Evolutionary conservation across 2,797 vertebrate genomes (phyloP).

Genomic region (Enteromius trimaculatus): DNA sequence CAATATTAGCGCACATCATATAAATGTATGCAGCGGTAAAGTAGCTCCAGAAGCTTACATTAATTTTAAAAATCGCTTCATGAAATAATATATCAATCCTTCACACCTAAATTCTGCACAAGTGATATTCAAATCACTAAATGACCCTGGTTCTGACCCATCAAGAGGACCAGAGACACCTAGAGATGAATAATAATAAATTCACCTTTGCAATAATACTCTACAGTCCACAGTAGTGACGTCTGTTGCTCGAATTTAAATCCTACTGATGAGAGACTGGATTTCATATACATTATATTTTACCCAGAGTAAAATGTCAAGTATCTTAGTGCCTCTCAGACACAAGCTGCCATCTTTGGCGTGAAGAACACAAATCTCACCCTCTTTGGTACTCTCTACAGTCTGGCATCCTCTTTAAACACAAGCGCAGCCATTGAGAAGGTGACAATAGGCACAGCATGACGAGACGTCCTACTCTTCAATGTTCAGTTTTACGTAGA

Average conservation of each 20-base stretch:
- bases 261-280: background rate
- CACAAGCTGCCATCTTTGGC: conserved; percentile 15
- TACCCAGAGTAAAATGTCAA: conserved; percentile 49
- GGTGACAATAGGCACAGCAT: conserved; percentile 33
- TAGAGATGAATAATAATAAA: conserved; percentile 15
- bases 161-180: conserved; percentile 17
- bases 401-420: conserved; percentile 28
- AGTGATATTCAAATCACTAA: conserved; percentile 17
- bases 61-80: conserved; percentile 1
- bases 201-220: conserved; percentile 3
- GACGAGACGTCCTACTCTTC: conserved; percentile 50
- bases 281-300: conserved; percentile 1
- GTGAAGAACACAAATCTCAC: conserved; percentile 35
- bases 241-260: background rate
- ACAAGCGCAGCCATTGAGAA: conserved; percentile 27
- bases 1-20: background rate
- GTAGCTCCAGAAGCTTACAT: conserved; percentile 9
- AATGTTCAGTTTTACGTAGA: conserved; percentile 65
- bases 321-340: conserved; percentile 33
- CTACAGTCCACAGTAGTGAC: background rate
- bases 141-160: background rate
- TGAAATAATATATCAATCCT: conserved; percentile 10
- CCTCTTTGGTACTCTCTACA: conserved; percentile 38
- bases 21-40: conserved; percentile 11
- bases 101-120: conserved; percentile 17